Evolutionary conservation across 30 jellyfish, hydroid and myxozoan genomes (phyloP).

Genomic region (Aurelia coerulea): DNA sequence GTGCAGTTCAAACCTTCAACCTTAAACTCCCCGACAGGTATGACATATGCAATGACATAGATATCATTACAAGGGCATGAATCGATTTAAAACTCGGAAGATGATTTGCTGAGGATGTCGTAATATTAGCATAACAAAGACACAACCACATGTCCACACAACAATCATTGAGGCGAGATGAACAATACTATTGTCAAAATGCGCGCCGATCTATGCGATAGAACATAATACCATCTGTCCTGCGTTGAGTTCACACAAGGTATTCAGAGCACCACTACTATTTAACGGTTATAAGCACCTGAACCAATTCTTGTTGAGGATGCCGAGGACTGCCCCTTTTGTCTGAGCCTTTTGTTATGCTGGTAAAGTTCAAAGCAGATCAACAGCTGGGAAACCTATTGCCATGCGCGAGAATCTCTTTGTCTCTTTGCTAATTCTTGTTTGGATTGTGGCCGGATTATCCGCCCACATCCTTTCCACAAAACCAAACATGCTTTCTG

Average conservation of each 20-base stretch:
- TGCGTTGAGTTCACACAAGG: neutral
- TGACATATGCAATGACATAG: slow-evolving; percentile 4
- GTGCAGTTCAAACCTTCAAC: neutral
- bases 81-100: slow-evolving; percentile 20
- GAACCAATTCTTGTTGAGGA: too few relatives aligned
- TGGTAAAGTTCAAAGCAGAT: too few relatives aligned
- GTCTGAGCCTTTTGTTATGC: too few relatives aligned
- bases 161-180: slow-evolving; percentile 48
- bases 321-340: too few relatives aligned
- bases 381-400: too few relatives aligned
- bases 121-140: slow-evolving; percentile 62
- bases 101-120: neutral
- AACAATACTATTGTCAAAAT: slow-evolving; percentile 39
- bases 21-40: slow-evolving; percentile 1
- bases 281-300: too few relatives aligned
- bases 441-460: too few relatives aligned
- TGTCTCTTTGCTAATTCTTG: too few relatives aligned
- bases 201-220: slow-evolving; percentile 65
- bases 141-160: slow-evolving; percentile 73
- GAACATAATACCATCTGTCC: slow-evolving; percentile 42
- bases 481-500: too few relatives aligned
- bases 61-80: slow-evolving; percentile 6
- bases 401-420: too few relatives aligned
- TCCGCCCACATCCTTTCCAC: too few relatives aligned
- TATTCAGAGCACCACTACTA: too few relatives aligned